phyloP scores from a whole-genome alignment of 2,113 vertebrate species.

The Equus quagga region DNA sequence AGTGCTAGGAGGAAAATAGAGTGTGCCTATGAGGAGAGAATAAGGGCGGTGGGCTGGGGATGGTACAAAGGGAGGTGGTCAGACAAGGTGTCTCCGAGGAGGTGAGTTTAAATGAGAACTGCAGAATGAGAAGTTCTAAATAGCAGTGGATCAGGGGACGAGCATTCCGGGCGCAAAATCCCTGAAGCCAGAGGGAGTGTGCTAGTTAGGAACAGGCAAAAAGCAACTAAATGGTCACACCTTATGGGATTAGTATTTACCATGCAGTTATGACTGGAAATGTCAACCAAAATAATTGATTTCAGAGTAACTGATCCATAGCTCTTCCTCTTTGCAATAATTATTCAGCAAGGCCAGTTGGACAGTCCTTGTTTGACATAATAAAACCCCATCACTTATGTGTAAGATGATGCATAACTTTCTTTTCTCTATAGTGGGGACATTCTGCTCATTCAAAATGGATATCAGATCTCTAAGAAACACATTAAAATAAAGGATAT shows the following conservation, averaged over 20 bases:
- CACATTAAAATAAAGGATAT: background rate
- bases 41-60: accelerated
- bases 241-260: background rate
- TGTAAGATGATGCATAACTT: background rate
- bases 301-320: background rate
- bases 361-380: background rate
- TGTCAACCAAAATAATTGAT: background rate
- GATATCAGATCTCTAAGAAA: background rate
- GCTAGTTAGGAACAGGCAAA: background rate
- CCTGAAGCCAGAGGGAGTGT: background rate
- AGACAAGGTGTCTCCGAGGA: background rate
- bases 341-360: background rate
- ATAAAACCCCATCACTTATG: background rate
- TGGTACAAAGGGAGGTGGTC: background rate
- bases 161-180: background rate
- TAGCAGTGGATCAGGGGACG: background rate
- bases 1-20: background rate
- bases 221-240: background rate
- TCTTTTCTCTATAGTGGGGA: background rate
- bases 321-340: background rate
- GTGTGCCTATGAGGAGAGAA: background rate
- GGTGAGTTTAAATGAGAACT: background rate
- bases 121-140: background rate
- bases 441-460: background rate
- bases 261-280: background rate